phyloP scores from a whole-genome alignment of 2,888 invertebrate genomes.

The Phortica magna region DNA sequence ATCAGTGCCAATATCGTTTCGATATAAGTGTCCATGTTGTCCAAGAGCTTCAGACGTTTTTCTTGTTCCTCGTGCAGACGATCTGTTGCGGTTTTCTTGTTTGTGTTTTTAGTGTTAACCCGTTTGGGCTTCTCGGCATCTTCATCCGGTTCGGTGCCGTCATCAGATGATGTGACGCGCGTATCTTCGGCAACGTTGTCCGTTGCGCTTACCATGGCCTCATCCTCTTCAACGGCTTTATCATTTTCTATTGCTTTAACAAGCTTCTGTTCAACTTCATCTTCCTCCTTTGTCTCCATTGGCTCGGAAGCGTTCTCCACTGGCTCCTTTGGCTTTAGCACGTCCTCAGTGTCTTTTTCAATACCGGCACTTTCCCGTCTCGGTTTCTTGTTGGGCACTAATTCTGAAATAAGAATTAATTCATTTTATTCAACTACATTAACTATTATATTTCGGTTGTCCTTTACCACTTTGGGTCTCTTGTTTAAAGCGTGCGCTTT shows the following conservation, averaged over 20 bases:
- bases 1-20: conserved; percentile 75
- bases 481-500: conserved; percentile 72
- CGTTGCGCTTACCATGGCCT: conserved; percentile 54
- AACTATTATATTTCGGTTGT: neutral
- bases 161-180: conserved; percentile 56
- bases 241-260: neutral
- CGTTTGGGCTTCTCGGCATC: conserved; percentile 54
- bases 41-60: conserved; percentile 71
- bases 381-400: conserved; percentile 63
- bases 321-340: conserved; percentile 43
- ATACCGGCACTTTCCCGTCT: conserved; percentile 54
- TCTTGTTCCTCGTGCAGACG: conserved; percentile 73
- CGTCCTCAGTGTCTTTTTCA: conserved; percentile 50
- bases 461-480: conserved; percentile 70
- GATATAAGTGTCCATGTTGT: conserved; percentile 77
- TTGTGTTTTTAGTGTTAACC: conserved; percentile 57
- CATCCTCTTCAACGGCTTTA: conserved; percentile 46
- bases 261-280: conserved; percentile 45
- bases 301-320: conserved; percentile 33
- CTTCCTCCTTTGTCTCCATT: conserved; percentile 46
- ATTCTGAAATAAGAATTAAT: conserved; percentile 52
- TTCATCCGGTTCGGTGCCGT: conserved; percentile 57
- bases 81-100: conserved; percentile 70
- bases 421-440: neutral
- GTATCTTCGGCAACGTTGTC: conserved; percentile 53